A percentile compares a stretch with the other conserved stretches of the same genome.
These are phyloP conservation scores for Brevipalpus yothersi DNA, from an alignment of 1,140 invertebrate genomes.

Conservation along the genomic window DNA sequence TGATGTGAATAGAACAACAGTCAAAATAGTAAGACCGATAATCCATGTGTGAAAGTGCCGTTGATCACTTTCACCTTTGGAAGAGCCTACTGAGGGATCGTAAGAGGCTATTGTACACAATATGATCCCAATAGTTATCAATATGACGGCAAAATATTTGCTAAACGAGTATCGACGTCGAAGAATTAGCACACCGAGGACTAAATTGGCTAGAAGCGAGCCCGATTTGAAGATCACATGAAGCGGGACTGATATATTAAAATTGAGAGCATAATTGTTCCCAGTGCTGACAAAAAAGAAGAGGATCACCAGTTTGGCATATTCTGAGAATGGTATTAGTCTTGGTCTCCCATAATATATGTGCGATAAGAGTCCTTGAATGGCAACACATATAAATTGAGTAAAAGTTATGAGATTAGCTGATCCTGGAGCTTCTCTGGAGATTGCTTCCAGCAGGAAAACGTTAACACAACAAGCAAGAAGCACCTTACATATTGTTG, in stretches of 20 bases:
- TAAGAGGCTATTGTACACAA: slow-evolving; percentile 72
- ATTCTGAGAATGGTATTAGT: slow-evolving; percentile 35
- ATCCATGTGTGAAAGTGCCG: slow-evolving; percentile 10
- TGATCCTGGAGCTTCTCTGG: slow-evolving; percentile 34
- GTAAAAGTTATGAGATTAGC: slow-evolving; percentile 81
- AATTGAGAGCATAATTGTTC: slow-evolving; percentile 89
- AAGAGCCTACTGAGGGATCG: slow-evolving; percentile 12
- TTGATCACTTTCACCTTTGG: background rate
- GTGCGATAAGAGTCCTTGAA: slow-evolving; percentile 73
- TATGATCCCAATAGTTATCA: slow-evolving; percentile 74
- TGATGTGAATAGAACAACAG: slow-evolving; percentile 67
- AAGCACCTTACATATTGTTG: background rate
- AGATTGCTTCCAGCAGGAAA: background rate
- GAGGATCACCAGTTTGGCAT: slow-evolving; percentile 55
- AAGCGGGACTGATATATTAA: slow-evolving; percentile 89
- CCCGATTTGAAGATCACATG: slow-evolving; percentile 97
- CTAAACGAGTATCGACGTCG: slow-evolving; percentile 53
- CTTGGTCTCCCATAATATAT: slow-evolving; percentile 55
- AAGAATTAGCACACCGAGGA: slow-evolving; percentile 72
- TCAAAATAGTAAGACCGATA: slow-evolving; percentile 52
- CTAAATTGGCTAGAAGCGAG: slow-evolving; percentile 84
- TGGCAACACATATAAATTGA: slow-evolving; percentile 70
- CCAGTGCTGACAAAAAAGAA: slow-evolving; percentile 78
- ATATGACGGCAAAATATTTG: slow-evolving; percentile 73
- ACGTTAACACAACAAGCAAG: background rate